Percentiles rank a stretch among this genome's conserved stretches.
Evolutionary conservation across 1,140 invertebrate species (phyloP).

Genomic region (Vollenhovia emeryi): DNA sequence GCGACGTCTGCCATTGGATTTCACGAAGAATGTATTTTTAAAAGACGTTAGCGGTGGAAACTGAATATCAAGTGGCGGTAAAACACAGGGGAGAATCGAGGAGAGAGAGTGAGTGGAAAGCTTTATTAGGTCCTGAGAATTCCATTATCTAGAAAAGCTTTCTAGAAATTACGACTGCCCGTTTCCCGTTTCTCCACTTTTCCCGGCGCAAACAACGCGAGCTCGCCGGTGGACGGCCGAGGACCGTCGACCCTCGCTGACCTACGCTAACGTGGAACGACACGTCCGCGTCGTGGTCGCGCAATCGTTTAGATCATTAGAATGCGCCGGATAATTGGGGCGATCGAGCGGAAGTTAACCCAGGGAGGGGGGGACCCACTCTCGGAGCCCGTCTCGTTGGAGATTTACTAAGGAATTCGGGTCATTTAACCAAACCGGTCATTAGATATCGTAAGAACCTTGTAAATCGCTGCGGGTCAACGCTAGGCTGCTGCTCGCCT

Average conservation of each 20-base stretch:
- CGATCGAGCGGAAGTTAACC: slow-evolving; percentile 48
- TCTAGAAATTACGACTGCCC: slow-evolving; percentile 68
- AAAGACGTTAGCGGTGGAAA: slow-evolving; percentile 21
- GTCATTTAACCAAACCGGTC: slow-evolving; percentile 51
- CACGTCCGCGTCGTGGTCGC: slow-evolving; percentile 63
- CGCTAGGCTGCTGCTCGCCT: background rate
- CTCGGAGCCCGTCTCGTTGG: slow-evolving; percentile 17
- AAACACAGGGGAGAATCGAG: slow-evolving; percentile 2
- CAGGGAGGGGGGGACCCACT: background rate
- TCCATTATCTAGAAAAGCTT: slow-evolving; percentile 72
- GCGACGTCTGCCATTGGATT: background rate
- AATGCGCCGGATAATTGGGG: slow-evolving; percentile 73
- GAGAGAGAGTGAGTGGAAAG: slow-evolving; percentile 35
- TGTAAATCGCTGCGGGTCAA: slow-evolving; percentile 39
- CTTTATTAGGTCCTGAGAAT: slow-evolving; percentile 67
- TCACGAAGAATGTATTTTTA: slow-evolving; percentile 16
- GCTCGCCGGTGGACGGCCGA: slow-evolving; percentile 37
- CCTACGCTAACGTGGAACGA: slow-evolving; percentile 47
- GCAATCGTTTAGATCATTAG: slow-evolving; percentile 77
- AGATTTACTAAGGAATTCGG: slow-evolving; percentile 35
- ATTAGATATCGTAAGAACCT: slow-evolving; percentile 46
- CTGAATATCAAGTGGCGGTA: slow-evolving; percentile 7
- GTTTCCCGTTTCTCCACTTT: background rate
- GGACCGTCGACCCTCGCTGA: slow-evolving; percentile 52
- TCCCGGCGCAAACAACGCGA: slow-evolving; percentile 10